These are phyloP conservation scores for Conistra vaccinii DNA, from an alignment of 2,888 invertebrate genomes.

Conservation along the genomic window DNA sequence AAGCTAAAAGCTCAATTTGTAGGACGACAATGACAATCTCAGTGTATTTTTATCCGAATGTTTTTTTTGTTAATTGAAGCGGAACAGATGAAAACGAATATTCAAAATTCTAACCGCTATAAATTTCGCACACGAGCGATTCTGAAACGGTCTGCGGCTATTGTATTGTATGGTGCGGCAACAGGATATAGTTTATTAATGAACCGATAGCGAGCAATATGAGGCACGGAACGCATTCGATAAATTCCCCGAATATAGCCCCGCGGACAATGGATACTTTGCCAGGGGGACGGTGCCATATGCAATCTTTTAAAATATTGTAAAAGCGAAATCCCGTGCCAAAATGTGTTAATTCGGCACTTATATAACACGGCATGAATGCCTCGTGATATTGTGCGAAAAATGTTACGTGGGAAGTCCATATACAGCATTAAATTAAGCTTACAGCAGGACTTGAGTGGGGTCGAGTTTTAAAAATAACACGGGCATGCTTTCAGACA, in stretches of 20 bases:
- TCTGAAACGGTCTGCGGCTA: slow-evolving; percentile 77
- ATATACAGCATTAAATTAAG: slow-evolving; percentile 80
- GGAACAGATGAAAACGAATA: slow-evolving; percentile 65
- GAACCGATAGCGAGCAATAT: slow-evolving; percentile 83
- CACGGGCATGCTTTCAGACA: slow-evolving; percentile 64
- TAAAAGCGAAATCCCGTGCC: slow-evolving; percentile 80
- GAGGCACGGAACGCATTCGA: slow-evolving; percentile 78
- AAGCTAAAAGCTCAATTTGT: slow-evolving; percentile 19
- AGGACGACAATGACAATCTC: slow-evolving; percentile 26
- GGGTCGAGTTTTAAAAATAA: slow-evolving; percentile 71
- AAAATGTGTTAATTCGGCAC: slow-evolving; percentile 84
- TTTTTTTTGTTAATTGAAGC: slow-evolving; percentile 65
- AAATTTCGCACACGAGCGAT: slow-evolving; percentile 78
- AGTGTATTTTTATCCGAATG: slow-evolving; percentile 25
- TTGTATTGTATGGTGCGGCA: slow-evolving; percentile 78
- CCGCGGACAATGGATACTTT: slow-evolving; percentile 79
- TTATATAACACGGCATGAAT: slow-evolving; percentile 75
- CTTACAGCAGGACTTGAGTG: slow-evolving; percentile 71
- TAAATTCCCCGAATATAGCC: slow-evolving; percentile 81
- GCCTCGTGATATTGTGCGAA: slow-evolving; percentile 76
- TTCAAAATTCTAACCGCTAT: slow-evolving; percentile 79
- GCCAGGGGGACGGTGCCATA: slow-evolving; percentile 74
- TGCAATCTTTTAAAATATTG: slow-evolving; percentile 82
- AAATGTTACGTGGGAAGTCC: slow-evolving; percentile 75
- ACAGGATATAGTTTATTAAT: slow-evolving; percentile 85